These are phyloP conservation scores for Arctia plantaginis DNA, from an alignment of 2,888 invertebrate genomes.

Conservation along the genomic window DNA sequence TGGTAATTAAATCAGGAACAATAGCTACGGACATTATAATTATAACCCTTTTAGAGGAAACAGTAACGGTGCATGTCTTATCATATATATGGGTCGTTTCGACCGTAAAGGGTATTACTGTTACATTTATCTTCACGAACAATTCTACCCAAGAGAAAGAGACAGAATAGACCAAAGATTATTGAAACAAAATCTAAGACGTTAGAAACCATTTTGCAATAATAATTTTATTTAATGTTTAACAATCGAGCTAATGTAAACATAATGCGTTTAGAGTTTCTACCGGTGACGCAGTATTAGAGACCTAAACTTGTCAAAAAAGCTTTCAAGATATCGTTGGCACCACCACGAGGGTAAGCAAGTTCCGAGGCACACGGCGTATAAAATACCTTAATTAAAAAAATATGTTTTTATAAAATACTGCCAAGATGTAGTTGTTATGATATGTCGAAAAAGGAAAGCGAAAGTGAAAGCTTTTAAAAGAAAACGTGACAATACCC, in stretches of 20 bases:
- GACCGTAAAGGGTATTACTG: slow-evolving; percentile 16
- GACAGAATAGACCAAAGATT: slow-evolving; percentile 8
- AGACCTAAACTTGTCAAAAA: too few species aligned
- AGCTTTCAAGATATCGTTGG: too few species aligned
- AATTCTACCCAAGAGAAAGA: slow-evolving; percentile 1
- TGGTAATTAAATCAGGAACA: slow-evolving; percentile 34
- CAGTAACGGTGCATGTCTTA: slow-evolving; percentile 20
- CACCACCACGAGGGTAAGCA: too few species aligned
- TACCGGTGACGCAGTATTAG: too few species aligned
- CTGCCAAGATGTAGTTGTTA: too few species aligned
- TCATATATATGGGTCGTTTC: slow-evolving; percentile 17
- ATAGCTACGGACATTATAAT: slow-evolving; percentile 24
- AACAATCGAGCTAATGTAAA: neutral
- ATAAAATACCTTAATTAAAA: too few species aligned
- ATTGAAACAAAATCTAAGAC: neutral
- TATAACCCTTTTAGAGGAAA: slow-evolving; percentile 31
- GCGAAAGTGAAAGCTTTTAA: too few species aligned
- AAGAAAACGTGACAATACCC: too few species aligned
- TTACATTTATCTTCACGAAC: slow-evolving; percentile 23
- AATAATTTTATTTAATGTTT: neutral
- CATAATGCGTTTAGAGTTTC: neutral
- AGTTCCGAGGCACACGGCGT: too few species aligned
- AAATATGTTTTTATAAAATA: too few species aligned
- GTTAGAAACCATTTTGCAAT: neutral
- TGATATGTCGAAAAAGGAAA: too few species aligned